Base-by-base conservation (phyloP, 2,113 vertebrate species). In the Promerops cafer region DNA sequence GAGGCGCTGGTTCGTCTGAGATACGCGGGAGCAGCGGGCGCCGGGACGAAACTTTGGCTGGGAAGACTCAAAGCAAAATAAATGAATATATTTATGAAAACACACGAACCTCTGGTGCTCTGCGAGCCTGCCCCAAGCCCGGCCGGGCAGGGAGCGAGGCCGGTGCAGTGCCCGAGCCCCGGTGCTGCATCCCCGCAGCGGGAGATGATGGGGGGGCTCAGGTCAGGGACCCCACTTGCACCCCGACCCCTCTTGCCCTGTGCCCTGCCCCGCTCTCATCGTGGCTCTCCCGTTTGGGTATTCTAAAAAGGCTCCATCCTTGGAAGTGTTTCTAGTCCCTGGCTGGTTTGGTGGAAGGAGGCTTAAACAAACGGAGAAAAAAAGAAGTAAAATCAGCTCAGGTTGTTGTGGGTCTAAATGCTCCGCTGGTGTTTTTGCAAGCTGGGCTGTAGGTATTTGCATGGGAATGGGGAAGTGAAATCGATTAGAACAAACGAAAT, bases 401-500 rank as follows among this genome's bases (percentile, higher is more conserved):
- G 72, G 61, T 81, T 75, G 94, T 52, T 87, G 27, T 18, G 49
- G 31, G 57, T 79, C 26, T 28, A 6, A 60, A 27, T 3, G 54
- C 35, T 69, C 18, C 6, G 69, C 53, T 44, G 35, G 3, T 39
- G 80, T 42, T 91, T 87, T 68, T 79, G 78, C 40, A 9, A 42
- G 70, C 33, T 1, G 80, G 76, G 81, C 81, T 22, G 83, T 0
- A 3, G 16, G 28, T 15, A 90, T 97, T 97, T 96, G 95, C 94
- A 80, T 96, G 82, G 82, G 75, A 95, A 96, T 77, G 7, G 64
- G 87, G 96, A 96, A 96, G 90, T 91, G 95, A 96, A 92, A 97
- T 90, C 71, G 18, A 44, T 90, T 4, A 49, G 76, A 64, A 5
- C 56, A n/a, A 78, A 35, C 20, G 33, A 27, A 63, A 16, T 0